A percentile compares a stretch with the other conserved stretches of the same genome.
These are phyloP conservation scores for Cyrtorhinus lividipennis DNA, from an alignment of 1,140 invertebrate species.

Conservation along the genomic window DNA sequence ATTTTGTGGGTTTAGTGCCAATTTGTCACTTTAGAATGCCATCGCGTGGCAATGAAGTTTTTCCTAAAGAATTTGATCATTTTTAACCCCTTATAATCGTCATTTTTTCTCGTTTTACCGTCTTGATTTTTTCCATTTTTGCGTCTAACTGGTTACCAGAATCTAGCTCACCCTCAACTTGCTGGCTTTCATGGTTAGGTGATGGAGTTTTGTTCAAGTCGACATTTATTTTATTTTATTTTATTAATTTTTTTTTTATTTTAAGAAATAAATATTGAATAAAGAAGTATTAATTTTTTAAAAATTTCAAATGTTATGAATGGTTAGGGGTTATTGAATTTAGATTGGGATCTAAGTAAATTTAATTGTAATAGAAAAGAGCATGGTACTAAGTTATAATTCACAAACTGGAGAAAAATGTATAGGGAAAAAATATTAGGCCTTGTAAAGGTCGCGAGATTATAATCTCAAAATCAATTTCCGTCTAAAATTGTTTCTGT, in stretches of 20 bases:
- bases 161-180: neutral
- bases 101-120: too few relatives aligned
- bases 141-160: too few relatives aligned
- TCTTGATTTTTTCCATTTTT: too few relatives aligned
- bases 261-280: neutral
- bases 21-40: too few relatives aligned
- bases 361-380: neutral
- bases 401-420: conserved; percentile 1
- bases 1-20: too few relatives aligned
- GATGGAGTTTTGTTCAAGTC: neutral
- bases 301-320: conserved; percentile 11
- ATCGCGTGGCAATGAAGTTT: too few relatives aligned
- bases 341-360: neutral
- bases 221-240: too few relatives aligned
- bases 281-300: conserved; percentile 12
- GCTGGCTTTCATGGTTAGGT: neutral
- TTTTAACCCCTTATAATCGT: too few relatives aligned
- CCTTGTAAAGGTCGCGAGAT: conserved; percentile 12
- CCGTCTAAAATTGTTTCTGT: conserved; percentile 13
- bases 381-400: conserved; percentile 3
- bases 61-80: too few relatives aligned
- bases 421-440: conserved; percentile 10
- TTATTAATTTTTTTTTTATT: too few relatives aligned
- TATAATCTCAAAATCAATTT: conserved; percentile 14
- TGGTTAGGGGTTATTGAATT: conserved; percentile 13